These are phyloP conservation scores for Calameuta idolon DNA, from an alignment of 2,888 invertebrate genomes.

Conservation along the genomic window DNA sequence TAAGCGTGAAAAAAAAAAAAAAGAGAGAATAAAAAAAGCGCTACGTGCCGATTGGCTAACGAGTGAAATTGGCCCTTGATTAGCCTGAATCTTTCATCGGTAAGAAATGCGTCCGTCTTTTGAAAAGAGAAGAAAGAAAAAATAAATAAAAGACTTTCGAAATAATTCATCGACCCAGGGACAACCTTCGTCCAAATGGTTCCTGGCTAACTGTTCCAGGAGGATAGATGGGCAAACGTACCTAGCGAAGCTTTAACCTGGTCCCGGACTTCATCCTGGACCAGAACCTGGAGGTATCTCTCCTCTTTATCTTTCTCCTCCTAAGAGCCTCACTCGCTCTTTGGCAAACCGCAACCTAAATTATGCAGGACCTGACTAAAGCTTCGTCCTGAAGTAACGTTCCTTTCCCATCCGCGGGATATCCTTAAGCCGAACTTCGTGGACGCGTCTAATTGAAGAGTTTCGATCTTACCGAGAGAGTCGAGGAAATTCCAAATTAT, in stretches of 20 bases:
- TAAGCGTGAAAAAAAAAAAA: too few relatives aligned
- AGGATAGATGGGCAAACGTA: neutral
- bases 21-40: neutral
- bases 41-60: neutral
- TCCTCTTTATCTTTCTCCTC: neutral
- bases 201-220: neutral
- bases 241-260: neutral
- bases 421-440: conserved; percentile 18
- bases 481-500: neutral
- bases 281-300: neutral
- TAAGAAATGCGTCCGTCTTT: neutral
- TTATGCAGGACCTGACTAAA: neutral
- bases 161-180: neutral
- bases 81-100: neutral
- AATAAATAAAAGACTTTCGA: neutral
- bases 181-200: neutral
- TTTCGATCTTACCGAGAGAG: neutral
- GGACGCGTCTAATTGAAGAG: conserved; percentile 24
- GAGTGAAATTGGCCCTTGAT: neutral
- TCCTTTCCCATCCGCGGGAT: conserved; percentile 20
- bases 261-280: neutral
- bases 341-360: neutral
- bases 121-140: too few relatives aligned
- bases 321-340: neutral
- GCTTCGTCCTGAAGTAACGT: conserved; percentile 12